Evolutionary conservation across 1,140 invertebrate species (phyloP).

Genomic region (Psilanteris sp.): DNA sequence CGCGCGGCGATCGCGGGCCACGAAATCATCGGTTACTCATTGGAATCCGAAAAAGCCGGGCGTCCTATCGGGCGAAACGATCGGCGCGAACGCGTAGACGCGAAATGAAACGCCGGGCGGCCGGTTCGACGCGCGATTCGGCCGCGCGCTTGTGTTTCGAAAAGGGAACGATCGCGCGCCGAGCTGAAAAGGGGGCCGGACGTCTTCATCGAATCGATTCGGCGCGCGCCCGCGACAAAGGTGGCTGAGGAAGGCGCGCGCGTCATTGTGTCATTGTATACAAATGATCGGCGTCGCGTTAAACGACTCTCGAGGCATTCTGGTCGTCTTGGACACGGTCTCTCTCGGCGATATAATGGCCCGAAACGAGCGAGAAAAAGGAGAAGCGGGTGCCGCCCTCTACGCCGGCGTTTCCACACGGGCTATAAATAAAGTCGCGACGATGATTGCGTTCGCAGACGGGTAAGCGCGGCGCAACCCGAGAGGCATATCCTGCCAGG

Average conservation of each 20-base stretch:
- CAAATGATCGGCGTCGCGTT: conserved; percentile 32
- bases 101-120: too few species aligned
- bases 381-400: conserved; percentile 26
- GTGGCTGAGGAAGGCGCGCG: conserved; percentile 13
- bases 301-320: conserved; percentile 26
- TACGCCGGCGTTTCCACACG: conserved; percentile 31
- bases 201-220: conserved; percentile 37
- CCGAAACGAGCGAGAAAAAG: neutral
- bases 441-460: conserved; percentile 14
- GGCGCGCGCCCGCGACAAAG: conserved; percentile 9
- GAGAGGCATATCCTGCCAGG: conserved; percentile 27
- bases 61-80: too few species aligned
- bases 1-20: too few species aligned
- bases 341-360: conserved; percentile 15
- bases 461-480: conserved; percentile 34
- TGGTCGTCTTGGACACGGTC: conserved; percentile 29
- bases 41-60: too few species aligned
- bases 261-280: conserved; percentile 42
- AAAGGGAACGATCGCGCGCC: conserved; percentile 5
- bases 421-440: conserved; percentile 50
- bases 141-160: neutral
- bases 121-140: too few species aligned
- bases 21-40: too few species aligned
- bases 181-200: neutral
- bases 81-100: too few species aligned